Conservation (phyloP, 2,888 invertebrate genomes). For the Macaria notata region DNA sequence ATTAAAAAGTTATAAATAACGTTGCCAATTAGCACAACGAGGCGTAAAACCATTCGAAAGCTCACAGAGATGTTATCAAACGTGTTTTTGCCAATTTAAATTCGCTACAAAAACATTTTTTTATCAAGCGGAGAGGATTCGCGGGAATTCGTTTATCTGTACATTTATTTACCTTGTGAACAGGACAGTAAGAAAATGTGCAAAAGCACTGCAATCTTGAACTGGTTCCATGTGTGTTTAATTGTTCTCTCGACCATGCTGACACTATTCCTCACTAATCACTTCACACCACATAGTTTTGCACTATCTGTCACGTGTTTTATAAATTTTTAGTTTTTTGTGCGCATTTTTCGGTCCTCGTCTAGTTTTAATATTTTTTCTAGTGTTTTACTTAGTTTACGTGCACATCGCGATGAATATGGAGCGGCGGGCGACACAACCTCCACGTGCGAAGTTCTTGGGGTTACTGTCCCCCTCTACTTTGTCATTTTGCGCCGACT, state of each 20-base stretch:
- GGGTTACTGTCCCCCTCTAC: conserved; percentile 76
- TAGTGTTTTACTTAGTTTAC: conserved; percentile 50
- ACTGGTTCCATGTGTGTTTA: conserved; percentile 70
- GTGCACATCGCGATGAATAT: conserved; percentile 68
- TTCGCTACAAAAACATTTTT: conserved; percentile 18
- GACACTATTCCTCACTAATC: conserved; percentile 61
- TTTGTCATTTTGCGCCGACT: conserved; percentile 78
- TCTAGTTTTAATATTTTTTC: conserved; percentile 18
- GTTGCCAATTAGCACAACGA: conserved; percentile 20
- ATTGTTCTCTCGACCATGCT: conserved; percentile 72
- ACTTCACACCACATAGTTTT: conserved; percentile 55
- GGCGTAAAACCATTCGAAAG: conserved; percentile 21
- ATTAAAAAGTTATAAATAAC: conserved; percentile 11
- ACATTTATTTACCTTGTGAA: conserved; percentile 55
- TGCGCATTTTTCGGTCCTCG: conserved; percentile 23
- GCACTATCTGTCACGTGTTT: conserved; percentile 12
- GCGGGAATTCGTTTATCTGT: conserved; percentile 13
- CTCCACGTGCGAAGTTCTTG: conserved; percentile 58
- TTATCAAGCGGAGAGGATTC: conserved; percentile 14
- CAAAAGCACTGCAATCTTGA: conserved; percentile 66
- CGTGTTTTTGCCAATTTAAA: conserved; percentile 30
- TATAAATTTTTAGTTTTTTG: conserved; percentile 19
- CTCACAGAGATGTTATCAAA: conserved; percentile 26
- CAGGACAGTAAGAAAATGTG: conserved; percentile 65
- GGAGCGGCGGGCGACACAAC: conserved; percentile 59